Evolutionary conservation across 2,888 invertebrate species (phyloP).

Genomic region (Papilio demoleus): DNA sequence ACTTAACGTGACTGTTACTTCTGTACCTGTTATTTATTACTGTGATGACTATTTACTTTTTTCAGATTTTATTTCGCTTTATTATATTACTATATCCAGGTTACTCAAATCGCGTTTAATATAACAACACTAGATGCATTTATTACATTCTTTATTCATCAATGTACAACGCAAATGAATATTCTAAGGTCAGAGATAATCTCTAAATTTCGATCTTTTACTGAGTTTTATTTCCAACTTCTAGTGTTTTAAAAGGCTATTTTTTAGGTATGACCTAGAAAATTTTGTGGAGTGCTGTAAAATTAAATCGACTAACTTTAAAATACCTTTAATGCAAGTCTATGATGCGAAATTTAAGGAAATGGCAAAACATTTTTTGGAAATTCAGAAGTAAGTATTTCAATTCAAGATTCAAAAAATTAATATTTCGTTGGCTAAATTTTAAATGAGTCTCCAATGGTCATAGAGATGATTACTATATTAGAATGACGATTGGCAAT

Average conservation of each 20-base stretch:
- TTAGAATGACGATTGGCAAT: no score
- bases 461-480: no score
- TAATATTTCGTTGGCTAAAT: no score
- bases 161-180: slow-evolving; percentile 61
- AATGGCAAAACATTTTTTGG: slow-evolving; percentile 50
- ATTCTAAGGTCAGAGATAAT: slow-evolving; percentile 58
- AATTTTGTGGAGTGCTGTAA: slow-evolving; percentile 49
- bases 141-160: slow-evolving; percentile 58
- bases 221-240: not conserved
- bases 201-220: not conserved
- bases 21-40: no score
- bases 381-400: slow-evolving; percentile 49
- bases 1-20: no score
- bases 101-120: slow-evolving; percentile 59
- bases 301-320: slow-evolving; percentile 43
- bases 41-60: not conserved
- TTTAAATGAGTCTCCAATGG: no score
- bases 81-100: slow-evolving; percentile 61
- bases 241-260: not conserved
- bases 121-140: slow-evolving; percentile 63
- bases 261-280: slow-evolving; percentile 54
- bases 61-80: slow-evolving; percentile 57
- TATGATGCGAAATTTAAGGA: slow-evolving; percentile 48
- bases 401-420: no score
- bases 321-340: slow-evolving; percentile 40